Conservation (phyloP, 2,113 vertebrate species). For the Orthonyx spaldingii region DNA sequence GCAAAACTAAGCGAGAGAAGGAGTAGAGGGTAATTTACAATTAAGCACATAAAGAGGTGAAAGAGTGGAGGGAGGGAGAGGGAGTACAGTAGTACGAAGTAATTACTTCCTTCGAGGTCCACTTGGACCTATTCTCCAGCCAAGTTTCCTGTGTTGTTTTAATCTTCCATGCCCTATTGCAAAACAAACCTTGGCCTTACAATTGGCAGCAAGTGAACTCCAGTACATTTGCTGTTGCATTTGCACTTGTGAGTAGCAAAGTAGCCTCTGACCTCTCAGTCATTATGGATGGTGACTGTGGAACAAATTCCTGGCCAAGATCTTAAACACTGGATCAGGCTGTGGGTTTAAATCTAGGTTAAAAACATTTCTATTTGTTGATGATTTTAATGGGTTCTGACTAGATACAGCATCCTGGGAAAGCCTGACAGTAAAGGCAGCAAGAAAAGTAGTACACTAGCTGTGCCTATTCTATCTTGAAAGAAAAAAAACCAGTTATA, state of each 20-base stretch:
- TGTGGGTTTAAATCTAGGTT: constrained; percentile 25
- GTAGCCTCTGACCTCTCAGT: constrained; percentile 34
- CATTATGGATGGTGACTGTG: constrained; percentile 18
- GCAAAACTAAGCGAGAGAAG: not conserved
- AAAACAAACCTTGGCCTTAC: not conserved
- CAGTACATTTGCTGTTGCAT: not conserved
- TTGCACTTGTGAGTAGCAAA: not conserved
- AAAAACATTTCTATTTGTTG: constrained; percentile 50
- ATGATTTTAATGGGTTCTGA: constrained; percentile 29
- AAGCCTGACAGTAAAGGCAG: not conserved
- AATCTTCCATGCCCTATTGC: constrained; percentile 27
- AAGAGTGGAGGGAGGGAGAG: not conserved
- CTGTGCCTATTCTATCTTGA: not conserved
- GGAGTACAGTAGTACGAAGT: not conserved
- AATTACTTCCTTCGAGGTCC: constrained; percentile 30
- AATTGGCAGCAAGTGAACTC: not conserved
- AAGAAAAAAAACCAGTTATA: not conserved
- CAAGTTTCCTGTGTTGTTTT: constrained; percentile 25
- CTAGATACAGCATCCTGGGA: not conserved
- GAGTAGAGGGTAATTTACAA: constrained; percentile 38
- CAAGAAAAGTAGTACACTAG: not conserved
- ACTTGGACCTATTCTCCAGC: not conserved
- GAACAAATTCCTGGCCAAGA: constrained; percentile 44
- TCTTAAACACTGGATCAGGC: constrained; percentile 9
- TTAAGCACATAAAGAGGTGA: constrained; percentile 35